Base-by-base conservation (phyloP, 2,797 vertebrate species). In the Naso thynnoides region DNA sequence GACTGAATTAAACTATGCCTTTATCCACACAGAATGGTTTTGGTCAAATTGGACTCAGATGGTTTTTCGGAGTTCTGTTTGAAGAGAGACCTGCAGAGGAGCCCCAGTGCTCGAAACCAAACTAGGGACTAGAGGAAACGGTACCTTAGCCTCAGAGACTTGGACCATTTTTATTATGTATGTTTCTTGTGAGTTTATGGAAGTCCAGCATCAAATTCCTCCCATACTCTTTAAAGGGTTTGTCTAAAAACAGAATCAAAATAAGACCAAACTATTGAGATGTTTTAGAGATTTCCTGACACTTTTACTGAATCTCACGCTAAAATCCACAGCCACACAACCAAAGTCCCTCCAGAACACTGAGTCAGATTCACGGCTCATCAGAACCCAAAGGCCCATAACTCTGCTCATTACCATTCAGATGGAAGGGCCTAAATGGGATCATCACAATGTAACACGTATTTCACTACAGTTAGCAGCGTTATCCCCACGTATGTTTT, bases 361-460 rank as follows among this genome's bases (percentile, higher is more conserved):
- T 44, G 48, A 44, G 62, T 80, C 11, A 44, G 56, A 62, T 36
- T 54, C 69, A 79, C 41, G 72, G 70, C 64, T 47, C 81, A 80
- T 81, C 62, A 70, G 48, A 23, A 63, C 57, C 56, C 65, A 86
- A 81, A 64, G 48, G 68, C 36, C 78, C 58, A 6, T 41, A 71
- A 61, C 78, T 44, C 11, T 1, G 7, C 70, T 80, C 68, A 74
- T 86, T 84, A 82, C 49, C 66, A 76, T 59, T 45, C 72, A 75
- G 65, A 81, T 5, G 50, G 56, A 61, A 64, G 56, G 53, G 24
- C 29, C 70, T 62, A 65, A 67, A 82, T 85, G 62, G 81, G 31
- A 70, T 66, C 50, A 26, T 29, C 50, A 48, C 23, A 33, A 76
- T 63, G 62, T 54, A 39, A 19, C 55, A 24, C 3, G 6, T 1